Evolutionary conservation across 2,113 vertebrate genomes (phyloP).

Genomic region (Chlorodrepanis virens): DNA sequence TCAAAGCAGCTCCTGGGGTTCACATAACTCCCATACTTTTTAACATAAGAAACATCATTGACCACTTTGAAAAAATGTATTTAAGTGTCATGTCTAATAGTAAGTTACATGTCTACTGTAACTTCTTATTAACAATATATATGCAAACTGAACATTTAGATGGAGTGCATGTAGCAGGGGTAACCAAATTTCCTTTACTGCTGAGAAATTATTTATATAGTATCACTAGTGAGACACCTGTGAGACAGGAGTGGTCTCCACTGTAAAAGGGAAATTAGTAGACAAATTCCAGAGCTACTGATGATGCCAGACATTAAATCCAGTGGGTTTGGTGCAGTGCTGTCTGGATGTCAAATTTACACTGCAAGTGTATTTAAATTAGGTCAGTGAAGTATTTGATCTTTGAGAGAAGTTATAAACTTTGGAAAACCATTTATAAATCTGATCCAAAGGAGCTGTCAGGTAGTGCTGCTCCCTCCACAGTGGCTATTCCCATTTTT

Average conservation of each 20-base stretch:
- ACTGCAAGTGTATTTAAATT: background rate
- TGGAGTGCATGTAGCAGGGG: background rate
- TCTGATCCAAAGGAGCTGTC: background rate
- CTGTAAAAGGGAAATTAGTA: background rate
- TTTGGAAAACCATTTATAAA: background rate
- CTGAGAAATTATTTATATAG: background rate
- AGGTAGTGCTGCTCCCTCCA: too few species aligned
- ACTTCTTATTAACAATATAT: background rate
- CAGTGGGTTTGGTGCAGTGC: background rate
- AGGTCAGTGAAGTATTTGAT: background rate
- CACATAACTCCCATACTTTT: background rate
- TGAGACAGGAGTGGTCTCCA: background rate
- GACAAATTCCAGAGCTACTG: background rate
- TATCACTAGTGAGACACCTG: background rate
- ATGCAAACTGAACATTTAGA: background rate
- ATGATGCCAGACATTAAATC: background rate
- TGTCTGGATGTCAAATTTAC: background rate
- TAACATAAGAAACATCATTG: background rate
- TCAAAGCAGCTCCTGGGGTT: background rate
- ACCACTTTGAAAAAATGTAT: background rate
- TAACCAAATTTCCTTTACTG: background rate
- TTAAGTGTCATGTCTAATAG: background rate
- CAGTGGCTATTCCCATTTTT: background rate
- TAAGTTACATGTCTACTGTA: background rate
- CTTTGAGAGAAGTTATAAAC: background rate